Evolutionary conservation across 2,888 invertebrate species (phyloP).

Genomic region (Seira sanloemensis): DNA sequence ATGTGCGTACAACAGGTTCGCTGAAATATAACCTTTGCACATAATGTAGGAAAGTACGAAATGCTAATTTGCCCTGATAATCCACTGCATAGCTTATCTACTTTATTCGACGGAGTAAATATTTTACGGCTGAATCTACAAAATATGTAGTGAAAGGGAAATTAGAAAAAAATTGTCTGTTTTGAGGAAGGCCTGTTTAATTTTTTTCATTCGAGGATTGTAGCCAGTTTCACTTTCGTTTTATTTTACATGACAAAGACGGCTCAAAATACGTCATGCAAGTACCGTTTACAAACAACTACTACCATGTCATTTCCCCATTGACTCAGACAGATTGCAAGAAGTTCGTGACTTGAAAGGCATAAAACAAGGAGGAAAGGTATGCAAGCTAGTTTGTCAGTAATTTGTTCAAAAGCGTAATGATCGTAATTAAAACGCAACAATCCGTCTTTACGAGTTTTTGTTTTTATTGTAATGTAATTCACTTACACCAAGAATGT

Average conservation of each 20-base stretch:
- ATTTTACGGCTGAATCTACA: background rate
- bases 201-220: background rate
- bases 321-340: background rate
- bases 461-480: no score
- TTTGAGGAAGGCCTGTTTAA: background rate
- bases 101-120: background rate
- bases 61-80: constrained; percentile 36
- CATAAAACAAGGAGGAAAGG: no score
- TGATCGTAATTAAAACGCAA: no score
- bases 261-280: background rate
- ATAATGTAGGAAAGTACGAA: background rate
- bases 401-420: background rate
- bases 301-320: background rate
- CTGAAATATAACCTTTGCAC: background rate
- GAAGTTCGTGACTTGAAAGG: background rate
- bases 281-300: background rate
- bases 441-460: no score
- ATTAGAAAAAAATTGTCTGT: background rate
- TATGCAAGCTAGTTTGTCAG: background rate
- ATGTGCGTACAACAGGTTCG: background rate
- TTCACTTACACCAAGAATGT: no score
- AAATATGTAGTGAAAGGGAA: background rate
- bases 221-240: constrained; percentile 4
- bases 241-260: background rate
- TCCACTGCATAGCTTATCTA: constrained; percentile 5